phyloP scores from a whole-genome alignment of 2,888 invertebrate genomes.

The Eupelmus urozonus region DNA sequence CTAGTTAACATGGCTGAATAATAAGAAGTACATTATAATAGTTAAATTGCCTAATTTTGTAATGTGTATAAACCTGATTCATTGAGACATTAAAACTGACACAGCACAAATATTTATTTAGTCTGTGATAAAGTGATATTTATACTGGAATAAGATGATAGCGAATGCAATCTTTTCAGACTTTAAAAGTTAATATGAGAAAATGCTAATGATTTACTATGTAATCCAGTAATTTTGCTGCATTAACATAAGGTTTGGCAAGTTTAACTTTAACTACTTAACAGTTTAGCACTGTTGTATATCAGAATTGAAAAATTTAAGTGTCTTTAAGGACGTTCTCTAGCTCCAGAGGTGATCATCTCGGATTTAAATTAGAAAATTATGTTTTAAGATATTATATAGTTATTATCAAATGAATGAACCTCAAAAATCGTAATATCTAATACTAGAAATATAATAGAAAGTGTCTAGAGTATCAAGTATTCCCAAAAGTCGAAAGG shows the following conservation, averaged over 20 bases:
- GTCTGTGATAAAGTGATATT: slow-evolving; percentile 58
- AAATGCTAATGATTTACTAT: slow-evolving; percentile 32
- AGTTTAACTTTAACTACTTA: slow-evolving; percentile 28
- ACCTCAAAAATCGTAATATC: too few species aligned
- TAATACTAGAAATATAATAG: too few species aligned
- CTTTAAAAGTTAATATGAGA: slow-evolving; percentile 9
- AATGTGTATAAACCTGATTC: slow-evolving; percentile 33
- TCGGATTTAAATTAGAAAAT: too few species aligned
- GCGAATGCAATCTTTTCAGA: slow-evolving; percentile 36
- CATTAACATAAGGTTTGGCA: slow-evolving; percentile 9
- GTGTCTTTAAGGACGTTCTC: too few species aligned
- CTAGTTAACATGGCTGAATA: slow-evolving; percentile 15
- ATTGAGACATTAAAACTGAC: slow-evolving; percentile 38
- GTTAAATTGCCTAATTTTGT: slow-evolving; percentile 52
- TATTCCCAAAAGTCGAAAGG: too few species aligned
- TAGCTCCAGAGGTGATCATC: too few species aligned
- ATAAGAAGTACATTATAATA: slow-evolving; percentile 16
- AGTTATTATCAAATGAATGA: too few species aligned
- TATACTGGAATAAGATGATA: slow-evolving; percentile 34
- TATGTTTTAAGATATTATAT: too few species aligned
- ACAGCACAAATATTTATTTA: slow-evolving; percentile 57
- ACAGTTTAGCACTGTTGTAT: slow-evolving; percentile 19
- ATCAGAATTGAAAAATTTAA: slow-evolving; percentile 24
- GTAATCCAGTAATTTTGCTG: slow-evolving; percentile 9
- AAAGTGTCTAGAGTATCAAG: too few species aligned